A percentile compares a stretch with the other conserved stretches of the same genome.
phyloP scores from a whole-genome alignment of 1,140 invertebrate genomes.

The Polypedilum vanderplanki region DNA sequence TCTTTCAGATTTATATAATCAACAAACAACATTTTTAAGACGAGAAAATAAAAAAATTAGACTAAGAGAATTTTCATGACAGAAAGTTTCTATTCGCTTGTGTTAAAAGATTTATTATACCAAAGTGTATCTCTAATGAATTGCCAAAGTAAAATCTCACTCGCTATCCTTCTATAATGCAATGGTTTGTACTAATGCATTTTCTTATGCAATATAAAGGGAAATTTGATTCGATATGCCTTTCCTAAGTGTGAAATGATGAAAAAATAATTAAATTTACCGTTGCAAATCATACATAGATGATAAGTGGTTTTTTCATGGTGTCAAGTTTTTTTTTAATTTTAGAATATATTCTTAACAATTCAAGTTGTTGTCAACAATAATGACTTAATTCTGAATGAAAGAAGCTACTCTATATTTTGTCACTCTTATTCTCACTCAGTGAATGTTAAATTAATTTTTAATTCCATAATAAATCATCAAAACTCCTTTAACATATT shows the following conservation, averaged over 20 bases:
- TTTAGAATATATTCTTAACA: too few species aligned
- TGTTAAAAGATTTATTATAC: constrained; percentile 10
- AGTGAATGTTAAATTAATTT: neutral
- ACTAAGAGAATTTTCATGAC: neutral
- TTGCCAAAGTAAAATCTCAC: neutral
- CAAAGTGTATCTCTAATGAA: neutral
- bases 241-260: constrained; percentile 5
- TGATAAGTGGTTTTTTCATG: neutral
- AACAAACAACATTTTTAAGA: neutral
- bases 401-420: too few species aligned
- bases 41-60: neutral
- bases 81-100: neutral
- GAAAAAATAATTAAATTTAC: neutral
- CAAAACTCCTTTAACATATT: neutral
- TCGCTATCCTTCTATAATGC: neutral
- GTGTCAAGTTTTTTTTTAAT: neutral
- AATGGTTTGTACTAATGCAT: neutral
- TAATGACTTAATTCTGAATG: too few species aligned
- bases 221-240: neutral
- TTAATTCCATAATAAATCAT: constrained; percentile 10
- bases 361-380: too few species aligned
- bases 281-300: neutral
- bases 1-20: neutral
- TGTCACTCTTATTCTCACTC: too few species aligned
- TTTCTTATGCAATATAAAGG: neutral